Percentiles rank a stretch among this genome's conserved stretches.
Evolutionary conservation across 2,797 vertebrate genomes (phyloP).

Genomic region (Podarcis lilfordi): DNA sequence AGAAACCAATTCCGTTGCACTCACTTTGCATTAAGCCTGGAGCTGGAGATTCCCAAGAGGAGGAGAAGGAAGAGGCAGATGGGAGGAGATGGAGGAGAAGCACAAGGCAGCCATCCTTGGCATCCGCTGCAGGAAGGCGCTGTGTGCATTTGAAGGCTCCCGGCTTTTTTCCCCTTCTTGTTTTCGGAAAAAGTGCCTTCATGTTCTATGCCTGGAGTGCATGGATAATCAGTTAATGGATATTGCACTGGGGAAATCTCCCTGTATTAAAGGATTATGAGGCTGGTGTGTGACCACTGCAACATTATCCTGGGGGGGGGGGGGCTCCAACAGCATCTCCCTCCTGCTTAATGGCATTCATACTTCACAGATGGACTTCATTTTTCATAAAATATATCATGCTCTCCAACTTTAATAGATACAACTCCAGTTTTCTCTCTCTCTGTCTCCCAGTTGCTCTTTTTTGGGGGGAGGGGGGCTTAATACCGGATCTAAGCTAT

Average conservation of each 20-base stretch:
- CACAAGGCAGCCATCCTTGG: background rate
- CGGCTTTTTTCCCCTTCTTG: background rate
- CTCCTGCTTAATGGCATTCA: background rate
- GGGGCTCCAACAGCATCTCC: background rate
- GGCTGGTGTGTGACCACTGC: background rate
- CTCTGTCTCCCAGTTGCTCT: background rate
- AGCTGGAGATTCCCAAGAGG: too few species aligned
- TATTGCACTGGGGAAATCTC: slow-evolving; percentile 6
- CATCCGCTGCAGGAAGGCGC: background rate
- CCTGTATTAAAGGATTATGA: slow-evolving; percentile 8
- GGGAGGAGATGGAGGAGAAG: background rate
- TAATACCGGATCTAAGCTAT: background rate
- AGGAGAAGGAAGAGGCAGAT: background rate
- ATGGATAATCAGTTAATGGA: slow-evolving; percentile 29
- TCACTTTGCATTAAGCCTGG: background rate
- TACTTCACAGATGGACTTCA: background rate
- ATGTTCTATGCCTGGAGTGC: slow-evolving; percentile 1
- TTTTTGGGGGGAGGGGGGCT: too few species aligned
- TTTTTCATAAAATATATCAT: background rate
- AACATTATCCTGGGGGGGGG: background rate
- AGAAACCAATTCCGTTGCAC: background rate
- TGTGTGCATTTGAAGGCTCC: background rate
- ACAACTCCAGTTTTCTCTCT: too few species aligned
- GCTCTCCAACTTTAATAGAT: background rate
- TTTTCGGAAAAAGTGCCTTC: background rate